Conservation (phyloP, 1,140 invertebrate genomes). For the Nymphalis io region DNA sequence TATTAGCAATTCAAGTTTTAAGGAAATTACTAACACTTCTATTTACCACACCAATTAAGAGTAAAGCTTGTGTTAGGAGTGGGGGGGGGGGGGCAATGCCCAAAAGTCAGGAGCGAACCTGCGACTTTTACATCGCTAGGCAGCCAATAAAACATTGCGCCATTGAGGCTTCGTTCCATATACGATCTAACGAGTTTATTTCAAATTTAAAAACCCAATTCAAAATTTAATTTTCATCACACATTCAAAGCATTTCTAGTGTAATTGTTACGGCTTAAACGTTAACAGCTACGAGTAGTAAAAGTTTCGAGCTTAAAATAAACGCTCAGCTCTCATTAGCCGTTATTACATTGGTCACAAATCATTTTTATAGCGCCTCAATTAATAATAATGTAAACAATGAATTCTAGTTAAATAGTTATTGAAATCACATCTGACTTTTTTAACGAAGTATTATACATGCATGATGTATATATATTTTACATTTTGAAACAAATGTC, state of each 20-base stretch:
- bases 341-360: constrained; percentile 11
- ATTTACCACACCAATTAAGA: no score
- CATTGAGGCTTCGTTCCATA: no score
- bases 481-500: not conserved
- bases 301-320: constrained; percentile 13
- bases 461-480: no score
- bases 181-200: no score
- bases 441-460: no score
- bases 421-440: constrained; percentile 4
- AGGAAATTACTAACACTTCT: no score
- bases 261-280: constrained; percentile 11
- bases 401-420: not conserved
- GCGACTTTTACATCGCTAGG: no score
- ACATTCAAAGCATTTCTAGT: not conserved
- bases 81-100: no score
- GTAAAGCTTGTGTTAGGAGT: no score
- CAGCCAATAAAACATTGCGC: no score
- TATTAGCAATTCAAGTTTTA: no score
- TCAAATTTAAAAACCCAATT: not conserved
- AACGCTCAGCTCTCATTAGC: constrained; percentile 7
- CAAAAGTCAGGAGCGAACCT: no score
- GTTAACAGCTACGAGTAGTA: not conserved
- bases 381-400: constrained; percentile 9
- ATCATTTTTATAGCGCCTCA: constrained; percentile 14
- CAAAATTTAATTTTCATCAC: not conserved